These are phyloP conservation scores for Meriones psammophilus DNA, from an alignment of 2,797 vertebrate species.

Conservation along the genomic window DNA sequence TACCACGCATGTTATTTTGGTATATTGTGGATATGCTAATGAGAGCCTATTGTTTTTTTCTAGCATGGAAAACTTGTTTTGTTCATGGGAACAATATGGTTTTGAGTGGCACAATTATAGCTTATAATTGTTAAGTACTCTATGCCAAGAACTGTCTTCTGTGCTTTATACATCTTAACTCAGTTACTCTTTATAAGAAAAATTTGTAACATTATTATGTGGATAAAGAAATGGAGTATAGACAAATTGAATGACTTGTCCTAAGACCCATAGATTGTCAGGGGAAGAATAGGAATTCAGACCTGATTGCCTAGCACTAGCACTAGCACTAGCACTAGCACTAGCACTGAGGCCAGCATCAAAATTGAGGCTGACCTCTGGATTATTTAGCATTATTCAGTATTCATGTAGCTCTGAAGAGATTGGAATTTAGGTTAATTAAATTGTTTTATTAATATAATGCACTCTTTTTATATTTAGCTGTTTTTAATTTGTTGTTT, in stretches of 20 bases:
- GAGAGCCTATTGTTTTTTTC: conserved; percentile 12
- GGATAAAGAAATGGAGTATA: neutral
- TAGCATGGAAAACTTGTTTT: conserved; percentile 10
- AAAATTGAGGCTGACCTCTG: neutral
- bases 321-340: neutral
- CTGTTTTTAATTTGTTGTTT: neutral
- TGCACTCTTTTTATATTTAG: conserved; percentile 28
- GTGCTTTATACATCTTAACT: neutral
- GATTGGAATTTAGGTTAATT: conserved; percentile 34
- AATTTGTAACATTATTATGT: neutral
- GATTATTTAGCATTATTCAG: neutral
- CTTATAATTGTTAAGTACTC: conserved; percentile 35
- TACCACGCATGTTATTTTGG: conserved; percentile 22
- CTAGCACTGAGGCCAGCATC: neutral
- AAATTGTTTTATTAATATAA: neutral
- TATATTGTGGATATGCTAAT: neutral
- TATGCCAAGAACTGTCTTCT: conserved; percentile 4
- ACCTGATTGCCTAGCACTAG: neutral
- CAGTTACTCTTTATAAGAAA: conserved; percentile 41
- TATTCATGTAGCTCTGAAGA: conserved; percentile 36
- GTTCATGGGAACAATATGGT: conserved; percentile 19
- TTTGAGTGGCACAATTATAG: neutral
- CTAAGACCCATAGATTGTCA: neutral
- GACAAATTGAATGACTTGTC: neutral
- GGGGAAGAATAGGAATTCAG: neutral